Percentiles rank a stretch among this genome's conserved stretches.
phyloP scores from a whole-genome alignment of 2,113 vertebrate species.

The Thermophis baileyi region DNA sequence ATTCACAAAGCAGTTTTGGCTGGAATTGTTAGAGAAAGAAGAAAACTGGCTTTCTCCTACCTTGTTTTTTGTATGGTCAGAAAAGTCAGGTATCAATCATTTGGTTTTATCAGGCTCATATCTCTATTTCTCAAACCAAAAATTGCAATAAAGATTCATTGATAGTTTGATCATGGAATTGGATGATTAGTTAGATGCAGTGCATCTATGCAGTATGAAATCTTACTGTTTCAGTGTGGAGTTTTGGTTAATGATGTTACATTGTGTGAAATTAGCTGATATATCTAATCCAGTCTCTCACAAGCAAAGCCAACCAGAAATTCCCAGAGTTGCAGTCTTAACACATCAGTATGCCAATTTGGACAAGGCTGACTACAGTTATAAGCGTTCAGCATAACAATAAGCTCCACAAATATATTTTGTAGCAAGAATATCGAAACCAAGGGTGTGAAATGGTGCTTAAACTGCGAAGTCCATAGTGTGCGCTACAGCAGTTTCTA shows the following conservation, averaged over 20 bases:
- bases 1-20: not conserved
- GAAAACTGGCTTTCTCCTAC: not conserved
- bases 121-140: not conserved
- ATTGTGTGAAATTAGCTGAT: not conserved
- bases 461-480: not conserved
- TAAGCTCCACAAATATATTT: not conserved
- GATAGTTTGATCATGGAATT: not conserved
- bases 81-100: not conserved
- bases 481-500: slow-evolving; percentile 1
- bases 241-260: not conserved
- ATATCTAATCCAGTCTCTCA: not conserved
- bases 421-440: not conserved
- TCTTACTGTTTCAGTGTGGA: not conserved
- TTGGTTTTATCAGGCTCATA: not conserved
- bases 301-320: not conserved
- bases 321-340: not conserved
- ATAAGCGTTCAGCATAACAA: not conserved
- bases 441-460: not conserved
- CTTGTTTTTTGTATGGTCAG: not conserved
- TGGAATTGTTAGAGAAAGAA: not conserved
- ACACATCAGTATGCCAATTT: not conserved
- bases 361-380: not conserved
- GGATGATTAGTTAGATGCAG: not conserved
- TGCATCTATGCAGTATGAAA: not conserved
- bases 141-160: not conserved